These are phyloP conservation scores for Nyctalus aviator DNA, from an alignment of 2,797 vertebrate genomes.

Conservation along the genomic window DNA sequence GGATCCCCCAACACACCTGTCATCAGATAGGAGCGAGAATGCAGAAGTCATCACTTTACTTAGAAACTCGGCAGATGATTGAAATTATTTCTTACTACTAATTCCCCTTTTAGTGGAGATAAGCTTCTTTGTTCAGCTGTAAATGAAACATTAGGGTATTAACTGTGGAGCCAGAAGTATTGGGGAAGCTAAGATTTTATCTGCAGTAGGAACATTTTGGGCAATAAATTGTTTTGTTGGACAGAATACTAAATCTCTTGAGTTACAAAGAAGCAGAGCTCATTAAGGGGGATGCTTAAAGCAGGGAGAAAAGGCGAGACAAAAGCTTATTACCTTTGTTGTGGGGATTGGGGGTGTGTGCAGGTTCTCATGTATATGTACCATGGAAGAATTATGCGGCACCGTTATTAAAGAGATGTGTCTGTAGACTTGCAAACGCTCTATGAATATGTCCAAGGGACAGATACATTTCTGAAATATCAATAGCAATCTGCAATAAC, in stretches of 20 bases:
- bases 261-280: slow-evolving; percentile 89
- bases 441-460: slow-evolving; percentile 87
- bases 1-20: slow-evolving; percentile 87
- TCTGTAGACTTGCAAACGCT: slow-evolving; percentile 82
- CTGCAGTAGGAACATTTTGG: slow-evolving; percentile 89
- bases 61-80: slow-evolving; percentile 88
- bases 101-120: slow-evolving; percentile 90
- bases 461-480: slow-evolving; percentile 85
- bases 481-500: slow-evolving; percentile 85
- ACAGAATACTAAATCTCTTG: slow-evolving; percentile 89
- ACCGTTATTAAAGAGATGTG: slow-evolving; percentile 85
- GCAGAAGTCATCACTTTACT: slow-evolving; percentile 87
- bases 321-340: slow-evolving; percentile 88
- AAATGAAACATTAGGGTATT: slow-evolving; percentile 91
- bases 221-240: slow-evolving; percentile 90
- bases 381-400: slow-evolving; percentile 82
- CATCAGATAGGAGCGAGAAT: slow-evolving; percentile 85
- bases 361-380: slow-evolving; percentile 82
- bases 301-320: slow-evolving; percentile 79
- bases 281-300: slow-evolving; percentile 90
- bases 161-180: slow-evolving; percentile 89
- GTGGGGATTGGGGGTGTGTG: slow-evolving; percentile 81
- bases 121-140: slow-evolving; percentile 89
- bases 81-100: slow-evolving; percentile 89
- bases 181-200: slow-evolving; percentile 89